Evolutionary conservation across 2,113 vertebrate species (phyloP).

Genomic region (Mohoua ochrocephala): DNA sequence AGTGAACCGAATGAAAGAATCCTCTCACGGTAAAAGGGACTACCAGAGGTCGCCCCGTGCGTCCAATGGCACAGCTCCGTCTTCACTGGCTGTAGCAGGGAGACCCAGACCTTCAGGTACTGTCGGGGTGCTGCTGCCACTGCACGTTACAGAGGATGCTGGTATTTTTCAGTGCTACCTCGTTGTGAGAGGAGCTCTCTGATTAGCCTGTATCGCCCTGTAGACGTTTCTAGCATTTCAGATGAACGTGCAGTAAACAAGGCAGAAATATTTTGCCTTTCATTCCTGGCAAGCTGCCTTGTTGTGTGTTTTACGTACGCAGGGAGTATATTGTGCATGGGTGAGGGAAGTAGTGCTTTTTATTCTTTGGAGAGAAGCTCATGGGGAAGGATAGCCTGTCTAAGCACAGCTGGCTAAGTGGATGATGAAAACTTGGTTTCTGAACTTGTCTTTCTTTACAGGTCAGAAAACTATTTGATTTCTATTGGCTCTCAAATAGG

Average conservation of each 20-base stretch:
- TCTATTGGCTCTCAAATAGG: background rate
- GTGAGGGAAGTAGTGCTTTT: background rate
- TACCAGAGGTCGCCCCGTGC: background rate
- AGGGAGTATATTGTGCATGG: background rate
- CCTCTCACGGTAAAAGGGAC: background rate
- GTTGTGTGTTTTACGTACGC: background rate
- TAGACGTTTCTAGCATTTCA: background rate
- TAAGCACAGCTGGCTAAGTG: background rate
- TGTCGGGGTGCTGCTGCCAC: accelerated
- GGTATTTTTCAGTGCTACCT: background rate
- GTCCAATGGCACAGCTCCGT: background rate
- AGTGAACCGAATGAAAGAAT: slow-evolving; percentile 75
- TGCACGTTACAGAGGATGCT: background rate
- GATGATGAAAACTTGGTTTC: background rate
- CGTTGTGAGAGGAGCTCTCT: background rate
- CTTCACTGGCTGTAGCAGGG: background rate
- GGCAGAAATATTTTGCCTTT: background rate
- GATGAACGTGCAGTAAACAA: background rate
- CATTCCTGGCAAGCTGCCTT: background rate
- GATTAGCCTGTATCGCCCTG: background rate
- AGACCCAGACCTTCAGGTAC: slow-evolving; percentile 56
- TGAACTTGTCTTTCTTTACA: background rate
- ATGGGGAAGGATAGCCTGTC: background rate
- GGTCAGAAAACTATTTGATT: background rate
- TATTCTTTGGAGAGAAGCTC: background rate